Evolutionary conservation across 2,113 vertebrate genomes (phyloP).

Genomic region (Anser brachyrhynchus): DNA sequence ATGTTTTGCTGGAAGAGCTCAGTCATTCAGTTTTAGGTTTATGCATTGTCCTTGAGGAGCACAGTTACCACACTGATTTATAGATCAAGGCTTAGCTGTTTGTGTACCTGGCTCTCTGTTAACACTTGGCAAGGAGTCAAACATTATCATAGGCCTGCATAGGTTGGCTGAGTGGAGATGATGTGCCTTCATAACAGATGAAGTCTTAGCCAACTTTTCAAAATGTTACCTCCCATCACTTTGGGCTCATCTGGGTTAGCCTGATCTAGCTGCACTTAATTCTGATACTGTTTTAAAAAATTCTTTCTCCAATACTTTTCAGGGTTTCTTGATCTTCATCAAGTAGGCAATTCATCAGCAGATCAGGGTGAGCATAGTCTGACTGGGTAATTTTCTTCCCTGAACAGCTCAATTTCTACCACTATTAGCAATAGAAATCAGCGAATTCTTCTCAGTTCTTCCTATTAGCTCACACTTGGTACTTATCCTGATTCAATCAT

Average conservation of each 20-base stretch:
- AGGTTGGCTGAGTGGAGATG: not conserved
- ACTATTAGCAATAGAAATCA: not conserved
- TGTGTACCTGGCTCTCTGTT: not conserved
- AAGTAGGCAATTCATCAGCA: not conserved
- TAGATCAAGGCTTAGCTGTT: not conserved
- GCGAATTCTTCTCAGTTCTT: not conserved
- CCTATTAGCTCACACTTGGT: not conserved
- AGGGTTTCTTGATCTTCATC: not conserved
- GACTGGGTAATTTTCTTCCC: not conserved
- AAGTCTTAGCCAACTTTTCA: not conserved
- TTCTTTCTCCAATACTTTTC: not conserved
- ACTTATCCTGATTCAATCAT: not conserved
- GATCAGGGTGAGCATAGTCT: not conserved
- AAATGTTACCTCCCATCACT: not conserved
- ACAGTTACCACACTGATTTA: not conserved
- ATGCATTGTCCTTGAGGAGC: not conserved
- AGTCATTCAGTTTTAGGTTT: not conserved
- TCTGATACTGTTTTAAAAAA: not conserved
- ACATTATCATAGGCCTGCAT: not conserved
- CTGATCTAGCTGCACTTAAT: not conserved
- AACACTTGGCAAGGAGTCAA: not conserved
- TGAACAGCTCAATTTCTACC: not conserved
- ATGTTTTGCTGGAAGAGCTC: not conserved
- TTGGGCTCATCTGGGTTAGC: not conserved
- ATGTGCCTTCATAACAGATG: not conserved